Conservation (phyloP, 2,797 vertebrate species). For the Synanceia verrucosa region DNA sequence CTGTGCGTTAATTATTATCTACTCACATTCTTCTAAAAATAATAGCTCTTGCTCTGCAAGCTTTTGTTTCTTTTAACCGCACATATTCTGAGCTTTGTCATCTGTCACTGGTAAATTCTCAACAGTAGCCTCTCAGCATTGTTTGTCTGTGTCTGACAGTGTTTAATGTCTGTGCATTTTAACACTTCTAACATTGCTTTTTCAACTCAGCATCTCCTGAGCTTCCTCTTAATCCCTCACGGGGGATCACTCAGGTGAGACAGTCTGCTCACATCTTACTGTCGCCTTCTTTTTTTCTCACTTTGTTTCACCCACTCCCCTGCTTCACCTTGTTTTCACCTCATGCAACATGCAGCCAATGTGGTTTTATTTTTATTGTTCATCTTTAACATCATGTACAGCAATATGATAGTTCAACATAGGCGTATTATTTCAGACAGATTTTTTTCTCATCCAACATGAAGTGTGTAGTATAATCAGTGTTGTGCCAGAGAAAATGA, state of each 20-base stretch:
- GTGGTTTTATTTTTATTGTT: neutral
- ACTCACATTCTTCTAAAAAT: neutral
- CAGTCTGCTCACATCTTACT: constrained; percentile 10
- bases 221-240: constrained; percentile 84
- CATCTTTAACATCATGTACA: neutral
- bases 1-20: too few relatives aligned
- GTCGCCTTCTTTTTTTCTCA: neutral
- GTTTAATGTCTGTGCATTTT: constrained; percentile 49
- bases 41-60: neutral
- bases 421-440: neutral
- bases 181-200: constrained; percentile 70
- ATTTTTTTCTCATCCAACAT: neutral
- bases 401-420: neutral
- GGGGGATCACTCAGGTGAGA: constrained; percentile 84
- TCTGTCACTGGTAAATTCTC: too few relatives aligned
- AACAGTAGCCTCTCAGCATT: too few relatives aligned
- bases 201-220: constrained; percentile 86
- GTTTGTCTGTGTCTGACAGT: constrained; percentile 43
- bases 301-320: neutral
- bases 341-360: neutral
- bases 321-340: neutral
- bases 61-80: constrained; percentile 18
- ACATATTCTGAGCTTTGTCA: constrained; percentile 16
- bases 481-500: too few relatives aligned
- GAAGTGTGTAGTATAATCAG: too few relatives aligned